These are phyloP conservation scores for Phalacrocorax pelagicus DNA, from an alignment of 2,113 vertebrate species.

Conservation along the genomic window DNA sequence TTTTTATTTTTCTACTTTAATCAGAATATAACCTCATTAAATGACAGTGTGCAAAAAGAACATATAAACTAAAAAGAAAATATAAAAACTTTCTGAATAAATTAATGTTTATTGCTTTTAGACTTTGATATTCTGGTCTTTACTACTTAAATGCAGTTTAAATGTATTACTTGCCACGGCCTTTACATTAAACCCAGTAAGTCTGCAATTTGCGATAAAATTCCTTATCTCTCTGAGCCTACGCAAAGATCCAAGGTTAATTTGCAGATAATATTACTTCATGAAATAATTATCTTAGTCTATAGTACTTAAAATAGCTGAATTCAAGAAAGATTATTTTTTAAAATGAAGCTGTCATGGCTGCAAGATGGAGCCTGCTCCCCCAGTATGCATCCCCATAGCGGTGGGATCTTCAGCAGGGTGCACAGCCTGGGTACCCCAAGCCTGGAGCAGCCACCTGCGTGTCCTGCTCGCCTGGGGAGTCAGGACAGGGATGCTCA, in stretches of 20 bases:
- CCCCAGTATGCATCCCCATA: not conserved
- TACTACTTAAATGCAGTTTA: slow-evolving; percentile 75
- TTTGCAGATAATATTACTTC: slow-evolving; percentile 61
- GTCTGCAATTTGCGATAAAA: slow-evolving; percentile 68
- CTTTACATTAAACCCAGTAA: slow-evolving; percentile 61
- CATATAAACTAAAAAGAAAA: slow-evolving; percentile 59
- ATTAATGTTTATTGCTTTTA: slow-evolving; percentile 68
- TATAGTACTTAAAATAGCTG: slow-evolving; percentile 34
- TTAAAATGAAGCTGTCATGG: not conserved
- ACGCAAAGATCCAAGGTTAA: slow-evolving; percentile 57
- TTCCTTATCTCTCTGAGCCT: slow-evolving; percentile 62
- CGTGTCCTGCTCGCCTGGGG: fast-evolving
- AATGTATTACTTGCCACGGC: slow-evolving; percentile 72
- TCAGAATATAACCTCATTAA: slow-evolving; percentile 67
- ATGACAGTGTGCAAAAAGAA: slow-evolving; percentile 59
- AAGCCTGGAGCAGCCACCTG: fast-evolving
- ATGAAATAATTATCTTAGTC: slow-evolving; percentile 66
- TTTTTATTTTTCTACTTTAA: slow-evolving; percentile 59
- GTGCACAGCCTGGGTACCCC: not conserved
- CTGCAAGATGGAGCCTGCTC: not conserved
- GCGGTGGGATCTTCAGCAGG: not conserved
- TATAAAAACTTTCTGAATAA: slow-evolving; percentile 67
- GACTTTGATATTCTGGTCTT: slow-evolving; percentile 61
- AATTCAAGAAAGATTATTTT: not conserved
- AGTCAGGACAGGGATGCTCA: not conserved